A percentile compares a stretch with the other conserved stretches of the same genome.
These are phyloP conservation scores for Spheniscus mendiculus DNA, from an alignment of 2,113 vertebrate species.

Conservation along the genomic window DNA sequence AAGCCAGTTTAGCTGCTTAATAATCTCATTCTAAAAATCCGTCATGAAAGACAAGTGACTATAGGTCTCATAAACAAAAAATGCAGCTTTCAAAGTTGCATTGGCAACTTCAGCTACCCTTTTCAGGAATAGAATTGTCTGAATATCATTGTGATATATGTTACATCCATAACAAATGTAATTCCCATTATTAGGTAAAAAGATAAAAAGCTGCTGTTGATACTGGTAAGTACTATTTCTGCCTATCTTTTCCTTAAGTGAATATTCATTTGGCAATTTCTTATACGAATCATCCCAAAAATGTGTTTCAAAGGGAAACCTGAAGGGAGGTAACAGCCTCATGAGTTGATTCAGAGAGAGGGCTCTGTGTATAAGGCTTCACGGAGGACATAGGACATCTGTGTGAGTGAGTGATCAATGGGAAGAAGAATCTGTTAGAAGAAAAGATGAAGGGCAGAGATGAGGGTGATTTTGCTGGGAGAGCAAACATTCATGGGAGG, in stretches of 20 bases:
- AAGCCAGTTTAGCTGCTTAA: slow-evolving; percentile 36
- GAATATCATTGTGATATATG: background rate
- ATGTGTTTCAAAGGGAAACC: background rate
- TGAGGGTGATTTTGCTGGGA: background rate
- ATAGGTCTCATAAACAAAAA: background rate
- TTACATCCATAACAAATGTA: background rate
- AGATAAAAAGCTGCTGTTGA: background rate
- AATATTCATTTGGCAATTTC: background rate
- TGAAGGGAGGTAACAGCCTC: background rate
- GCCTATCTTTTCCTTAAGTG: background rate
- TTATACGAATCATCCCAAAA: background rate
- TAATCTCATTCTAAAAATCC: background rate
- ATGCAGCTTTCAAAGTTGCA: background rate
- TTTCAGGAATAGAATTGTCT: background rate
- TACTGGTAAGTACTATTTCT: background rate
- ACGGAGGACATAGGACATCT: rapidly evolving
- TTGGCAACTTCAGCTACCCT: background rate
- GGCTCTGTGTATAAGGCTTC: rapidly evolving
- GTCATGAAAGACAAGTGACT: background rate
- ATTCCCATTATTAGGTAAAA: background rate
- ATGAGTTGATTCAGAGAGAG: background rate
- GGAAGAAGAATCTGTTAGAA: background rate
- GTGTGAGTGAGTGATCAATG: rapidly evolving
- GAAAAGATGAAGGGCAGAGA: background rate
- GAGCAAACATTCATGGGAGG: rapidly evolving